Percentiles rank a stretch among this genome's conserved stretches.
phyloP scores from a whole-genome alignment of 2,113 vertebrate genomes.

The Erpornis zantholeuca region DNA sequence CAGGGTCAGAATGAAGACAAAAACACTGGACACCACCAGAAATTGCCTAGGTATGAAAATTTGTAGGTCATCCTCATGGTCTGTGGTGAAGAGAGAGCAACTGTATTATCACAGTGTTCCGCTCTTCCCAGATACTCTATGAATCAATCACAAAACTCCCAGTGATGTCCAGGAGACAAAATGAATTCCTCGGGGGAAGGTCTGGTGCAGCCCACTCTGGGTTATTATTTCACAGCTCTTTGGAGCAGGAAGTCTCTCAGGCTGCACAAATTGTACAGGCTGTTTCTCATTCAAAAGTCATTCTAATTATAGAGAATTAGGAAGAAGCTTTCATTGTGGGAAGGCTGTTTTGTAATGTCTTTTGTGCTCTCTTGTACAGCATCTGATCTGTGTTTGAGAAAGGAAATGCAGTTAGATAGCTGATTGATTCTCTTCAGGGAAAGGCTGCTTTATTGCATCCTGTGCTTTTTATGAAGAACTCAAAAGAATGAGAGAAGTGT shows the following conservation, averaged over 20 bases:
- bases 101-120: not conserved
- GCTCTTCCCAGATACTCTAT: not conserved
- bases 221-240: constrained; percentile 11
- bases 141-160: not conserved
- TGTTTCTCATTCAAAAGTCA: constrained; percentile 59
- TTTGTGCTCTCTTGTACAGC: constrained; percentile 32
- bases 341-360: constrained; percentile 31
- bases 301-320: constrained; percentile 62
- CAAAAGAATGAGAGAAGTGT: not conserved
- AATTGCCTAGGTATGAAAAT: not conserved
- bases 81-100: not conserved
- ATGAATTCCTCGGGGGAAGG: not conserved
- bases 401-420: constrained; percentile 34
- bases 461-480: not conserved
- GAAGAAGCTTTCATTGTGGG: constrained; percentile 46
- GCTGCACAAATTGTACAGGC: constrained; percentile 45
- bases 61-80: not conserved
- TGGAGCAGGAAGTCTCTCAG: constrained; percentile 31
- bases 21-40: not conserved
- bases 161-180: not conserved
- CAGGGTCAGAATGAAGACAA: not conserved
- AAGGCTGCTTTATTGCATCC: constrained; percentile 1
- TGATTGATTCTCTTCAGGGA: constrained; percentile 29
- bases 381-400: constrained; percentile 46
- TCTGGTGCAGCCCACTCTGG: not conserved